A percentile compares a stretch with the other conserved stretches of the same genome.
Evolutionary conservation across 2,797 vertebrate species (phyloP).

Genomic region (Lacerta bilineata): DNA sequence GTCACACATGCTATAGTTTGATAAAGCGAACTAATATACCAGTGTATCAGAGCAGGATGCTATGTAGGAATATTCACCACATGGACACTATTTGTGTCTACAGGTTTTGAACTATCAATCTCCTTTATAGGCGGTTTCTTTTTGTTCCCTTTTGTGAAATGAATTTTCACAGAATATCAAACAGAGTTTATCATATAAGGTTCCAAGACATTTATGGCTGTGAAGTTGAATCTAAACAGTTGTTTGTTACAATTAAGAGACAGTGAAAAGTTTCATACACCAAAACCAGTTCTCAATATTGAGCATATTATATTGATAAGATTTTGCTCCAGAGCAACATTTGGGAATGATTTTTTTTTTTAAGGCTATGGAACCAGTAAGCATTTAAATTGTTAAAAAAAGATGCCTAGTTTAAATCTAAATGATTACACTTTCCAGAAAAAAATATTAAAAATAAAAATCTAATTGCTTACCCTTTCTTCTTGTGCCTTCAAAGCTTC

Average conservation of each 20-base stretch:
- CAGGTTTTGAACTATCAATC: conserved; percentile 31
- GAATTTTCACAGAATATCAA: conserved; percentile 14
- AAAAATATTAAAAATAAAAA: conserved; percentile 40
- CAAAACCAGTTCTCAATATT: not conserved
- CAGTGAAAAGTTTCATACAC: not conserved
- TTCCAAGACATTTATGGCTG: not conserved
- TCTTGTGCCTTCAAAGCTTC: conserved; percentile 76
- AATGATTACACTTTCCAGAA: not conserved
- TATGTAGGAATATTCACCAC: not conserved
- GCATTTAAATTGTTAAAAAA: conserved; percentile 40
- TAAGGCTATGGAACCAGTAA: not conserved
- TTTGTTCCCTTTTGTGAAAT: conserved; percentile 36
- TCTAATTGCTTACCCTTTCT: conserved; percentile 81
- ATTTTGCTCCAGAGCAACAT: not conserved
- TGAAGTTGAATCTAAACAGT: conserved; percentile 10
- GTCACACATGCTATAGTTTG: not conserved
- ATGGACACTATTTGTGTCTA: not conserved
- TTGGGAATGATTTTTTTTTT: not conserved
- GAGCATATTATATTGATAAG: not conserved
- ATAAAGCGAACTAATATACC: not conserved
- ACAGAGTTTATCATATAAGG: not conserved
- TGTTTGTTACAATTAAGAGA: conserved; percentile 23
- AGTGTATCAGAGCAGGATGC: not conserved
- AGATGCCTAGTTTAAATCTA: not conserved
- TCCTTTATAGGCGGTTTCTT: conserved; percentile 55